Evolutionary conservation across 2,888 invertebrate species (phyloP), one percentile per base, ranked within the genome.

Genomic region (Taenaris catops): DNA sequence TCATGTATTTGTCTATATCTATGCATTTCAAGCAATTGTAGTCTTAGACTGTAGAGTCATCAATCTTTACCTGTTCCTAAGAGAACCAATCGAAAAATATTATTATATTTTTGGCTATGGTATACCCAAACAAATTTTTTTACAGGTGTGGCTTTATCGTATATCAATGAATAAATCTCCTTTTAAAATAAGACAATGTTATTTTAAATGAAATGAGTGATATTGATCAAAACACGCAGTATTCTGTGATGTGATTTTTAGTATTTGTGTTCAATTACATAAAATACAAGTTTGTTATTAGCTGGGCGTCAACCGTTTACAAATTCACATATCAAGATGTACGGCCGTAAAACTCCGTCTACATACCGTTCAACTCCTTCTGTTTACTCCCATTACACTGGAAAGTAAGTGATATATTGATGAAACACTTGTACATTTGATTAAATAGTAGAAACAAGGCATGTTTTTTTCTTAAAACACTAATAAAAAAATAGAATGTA

Each of bases 321-420:
- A 34, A 31, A n/a, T n/a, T n/a, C n/a, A n/a, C n/a, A n/a, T n/a
- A n/a, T n/a, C n/a, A n/a, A n/a, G n/a, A 86, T 86, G 86, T 93
- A 94, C 74, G 93, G 93, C 32, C 90, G 94, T 56, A 94, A 94
- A 74, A 93, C 94, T 11, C 95, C 95, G 2, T 94, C 94, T 34
- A 93, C 94, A 2, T 91, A 91, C 58, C 86, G 91, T 53, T 96
- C 96, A 25, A 95, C 96, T 50, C 95, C 95, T 4, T 96, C 96
- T 0, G 92, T 96, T 23, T 96, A 96, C 65, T 96, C 96, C 0
- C 95, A 96, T 71, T 93, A 95, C 36, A 96, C 96, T 32, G 90
- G 90, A 58, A 89, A 89, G 91, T 90, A 72, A 73, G 79, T 74
- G n/a, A 14, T 12, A 4, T 14, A 14, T 14, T 14, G 14, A 14